These are phyloP conservation scores for Spea bombifrons DNA, from an alignment of 2,113 vertebrate species.

Conservation along the genomic window DNA sequence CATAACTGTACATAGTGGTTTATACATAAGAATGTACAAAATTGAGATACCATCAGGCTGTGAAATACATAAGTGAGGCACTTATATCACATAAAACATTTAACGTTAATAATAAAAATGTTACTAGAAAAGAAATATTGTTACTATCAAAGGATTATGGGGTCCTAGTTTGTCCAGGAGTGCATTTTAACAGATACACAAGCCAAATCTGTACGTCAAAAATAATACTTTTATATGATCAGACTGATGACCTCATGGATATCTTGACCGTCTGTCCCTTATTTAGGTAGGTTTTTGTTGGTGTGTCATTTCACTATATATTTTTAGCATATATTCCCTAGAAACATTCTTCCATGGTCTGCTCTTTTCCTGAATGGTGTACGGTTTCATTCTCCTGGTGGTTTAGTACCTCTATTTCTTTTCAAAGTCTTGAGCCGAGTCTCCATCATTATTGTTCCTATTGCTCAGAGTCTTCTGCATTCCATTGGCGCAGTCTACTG, in stretches of 20 bases:
- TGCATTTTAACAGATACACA: constrained; percentile 5
- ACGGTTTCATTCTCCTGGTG: not conserved
- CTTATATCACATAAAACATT: constrained; percentile 13
- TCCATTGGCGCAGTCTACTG: constrained; percentile 3
- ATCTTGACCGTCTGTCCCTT: not conserved
- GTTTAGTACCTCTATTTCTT: constrained; percentile 17
- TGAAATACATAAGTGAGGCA: constrained; percentile 19
- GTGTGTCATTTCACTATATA: constrained; percentile 6
- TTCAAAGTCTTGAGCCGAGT: not conserved
- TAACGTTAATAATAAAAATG: constrained; percentile 6
- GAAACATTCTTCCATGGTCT: constrained; percentile 13
- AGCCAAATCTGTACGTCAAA: constrained; percentile 12
- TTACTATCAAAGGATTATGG: not conserved
- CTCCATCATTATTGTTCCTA: not conserved
- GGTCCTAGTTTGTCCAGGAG: constrained; percentile 22
- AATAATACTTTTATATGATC: constrained; percentile 34
- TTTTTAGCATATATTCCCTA: constrained; percentile 14
- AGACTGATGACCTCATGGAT: not conserved
- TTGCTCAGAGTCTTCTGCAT: not conserved
- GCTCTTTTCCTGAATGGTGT: constrained; percentile 3
- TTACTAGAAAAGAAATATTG: not conserved
- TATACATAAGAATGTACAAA: constrained; percentile 27
- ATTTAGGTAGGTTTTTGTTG: not conserved
- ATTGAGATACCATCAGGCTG: not conserved
- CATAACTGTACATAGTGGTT: constrained; percentile 43